Conservation (phyloP, 2,888 invertebrate genomes). For the Argyresthia goedartella region DNA sequence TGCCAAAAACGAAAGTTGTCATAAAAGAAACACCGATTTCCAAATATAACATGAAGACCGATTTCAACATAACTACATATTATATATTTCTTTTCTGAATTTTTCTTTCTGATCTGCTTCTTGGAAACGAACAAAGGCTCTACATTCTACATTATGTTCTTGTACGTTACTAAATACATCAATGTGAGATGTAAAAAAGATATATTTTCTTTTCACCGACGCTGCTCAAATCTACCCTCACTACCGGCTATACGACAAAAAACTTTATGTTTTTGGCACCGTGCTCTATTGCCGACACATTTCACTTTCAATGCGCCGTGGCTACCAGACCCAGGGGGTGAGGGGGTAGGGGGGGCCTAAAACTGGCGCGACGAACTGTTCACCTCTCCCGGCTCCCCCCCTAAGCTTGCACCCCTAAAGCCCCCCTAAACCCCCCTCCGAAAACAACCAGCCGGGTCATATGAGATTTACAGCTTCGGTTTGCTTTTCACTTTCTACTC, state of each 20-base stretch:
- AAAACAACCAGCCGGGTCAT: constrained; percentile 8
- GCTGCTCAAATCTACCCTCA: too few relatives aligned
- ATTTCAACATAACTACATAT: too few relatives aligned
- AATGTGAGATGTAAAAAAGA: too few relatives aligned
- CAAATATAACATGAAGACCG: too few relatives aligned
- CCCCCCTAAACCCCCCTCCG: constrained; percentile 10
- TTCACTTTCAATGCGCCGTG: constrained; percentile 30
- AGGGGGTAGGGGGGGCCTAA: constrained; percentile 8
- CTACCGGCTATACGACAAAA: not conserved
- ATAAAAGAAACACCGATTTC: too few relatives aligned
- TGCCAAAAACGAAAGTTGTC: too few relatives aligned
- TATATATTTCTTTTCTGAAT: too few relatives aligned
- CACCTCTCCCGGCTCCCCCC: constrained; percentile 12
- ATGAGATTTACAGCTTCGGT: constrained; percentile 8
- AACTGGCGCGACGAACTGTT: constrained; percentile 26
- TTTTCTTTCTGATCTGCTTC: too few relatives aligned
- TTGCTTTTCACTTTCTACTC: constrained; percentile 1
- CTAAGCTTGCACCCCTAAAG: constrained; percentile 3
- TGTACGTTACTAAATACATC: too few relatives aligned
- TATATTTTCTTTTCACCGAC: too few relatives aligned
- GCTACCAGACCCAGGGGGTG: not conserved
- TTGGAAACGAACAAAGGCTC: too few relatives aligned
- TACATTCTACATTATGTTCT: too few relatives aligned
- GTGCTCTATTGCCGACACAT: constrained; percentile 38
- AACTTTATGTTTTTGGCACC: constrained; percentile 19